Conservation (phyloP, 2,113 vertebrate genomes). For the Pimephales promelas region DNA sequence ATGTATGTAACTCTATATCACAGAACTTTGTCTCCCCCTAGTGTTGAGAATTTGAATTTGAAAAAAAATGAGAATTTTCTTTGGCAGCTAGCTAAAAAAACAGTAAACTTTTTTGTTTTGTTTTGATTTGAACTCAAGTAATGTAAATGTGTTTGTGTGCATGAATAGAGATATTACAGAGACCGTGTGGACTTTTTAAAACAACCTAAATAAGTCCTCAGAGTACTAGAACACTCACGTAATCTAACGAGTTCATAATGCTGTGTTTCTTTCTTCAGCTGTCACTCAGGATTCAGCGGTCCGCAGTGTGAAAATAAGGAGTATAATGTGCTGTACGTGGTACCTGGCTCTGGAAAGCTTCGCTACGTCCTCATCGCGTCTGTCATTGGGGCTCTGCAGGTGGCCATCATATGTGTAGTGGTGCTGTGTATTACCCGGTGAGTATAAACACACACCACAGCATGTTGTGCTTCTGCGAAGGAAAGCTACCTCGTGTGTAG, state of each 20-base stretch:
- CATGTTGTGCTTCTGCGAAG: not conserved
- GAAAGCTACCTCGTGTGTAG: conserved; percentile 22
- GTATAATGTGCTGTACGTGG: conserved; percentile 97
- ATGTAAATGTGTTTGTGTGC: not conserved
- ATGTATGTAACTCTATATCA: not conserved
- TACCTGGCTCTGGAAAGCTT: conserved; percentile 94
- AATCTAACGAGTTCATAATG: not conserved
- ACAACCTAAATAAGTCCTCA: not conserved
- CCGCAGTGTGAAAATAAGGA: conserved; percentile 98
- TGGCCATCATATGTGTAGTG: conserved; percentile 98
- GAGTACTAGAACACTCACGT: not conserved
- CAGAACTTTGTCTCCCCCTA: conserved; percentile 70
- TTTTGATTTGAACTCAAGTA: no score
- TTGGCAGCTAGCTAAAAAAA: not conserved
- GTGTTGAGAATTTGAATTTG: conserved; percentile 37
- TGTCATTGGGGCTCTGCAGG: conserved; percentile 97
- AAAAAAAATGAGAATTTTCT: not conserved
- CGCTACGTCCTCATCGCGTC: conserved; percentile 98
- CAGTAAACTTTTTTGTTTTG: no score
- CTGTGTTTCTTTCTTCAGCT: conserved; percentile 73
- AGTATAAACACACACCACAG: conserved; percentile 58
- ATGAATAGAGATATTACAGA: conserved; percentile 1
- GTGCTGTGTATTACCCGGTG: conserved; percentile 99
- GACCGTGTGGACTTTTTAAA: conserved; percentile 3
- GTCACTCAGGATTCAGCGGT: conserved; percentile 95